Evolutionary conservation across 1,140 invertebrate species (phyloP), one percentile per base, ranked within the genome.

Genomic region (Lepidurus apus): DNA sequence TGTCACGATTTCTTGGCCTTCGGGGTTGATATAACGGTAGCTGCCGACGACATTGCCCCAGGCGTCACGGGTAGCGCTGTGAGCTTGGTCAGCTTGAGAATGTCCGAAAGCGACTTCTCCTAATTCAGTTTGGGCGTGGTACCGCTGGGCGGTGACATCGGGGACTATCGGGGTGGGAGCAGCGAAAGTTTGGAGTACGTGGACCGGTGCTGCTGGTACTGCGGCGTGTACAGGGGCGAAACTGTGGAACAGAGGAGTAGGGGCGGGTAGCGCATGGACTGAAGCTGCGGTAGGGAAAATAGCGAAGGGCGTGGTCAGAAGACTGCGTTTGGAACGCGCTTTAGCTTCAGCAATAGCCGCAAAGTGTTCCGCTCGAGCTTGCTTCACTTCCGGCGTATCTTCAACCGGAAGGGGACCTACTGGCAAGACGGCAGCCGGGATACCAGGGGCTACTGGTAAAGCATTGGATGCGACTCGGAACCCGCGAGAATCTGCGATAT

Each of bases 401-500:
- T 78, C 45, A n/a, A 80, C 79, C 11, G 79, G 79, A 3, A 53
- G 77, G 42, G 77, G 82, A 43, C 43, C 79, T 26, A 80, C 85
- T 0, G 90, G 90, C 73, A 91, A 82, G 84, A 91, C 91, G 43
- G 89, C 90, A 43, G 88, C 90, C 3, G 73, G 73, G 11, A 74
- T 34, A 4, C 73, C 21, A 17, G 76, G 76, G 24, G 76, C 79
- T 34, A 78, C 24, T 45, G 79, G 79, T 11, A 79, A 53, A 74
- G 78, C 76, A 34, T 79, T 78, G 75, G 76, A 78, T 21, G 73
- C 77, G n/a, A 80, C 83, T 3, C 83, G 82, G 81, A 82, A 84
- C 65, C 83, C 83, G 73, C 74, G 79, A n/a, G 77, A 81, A 80
- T 84, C 83, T 42, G 83, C 83, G 24, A 83, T 80, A 77, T 84